Evolutionary conservation across 2,888 invertebrate genomes (phyloP).

Genomic region (Tiphia femorata): DNA sequence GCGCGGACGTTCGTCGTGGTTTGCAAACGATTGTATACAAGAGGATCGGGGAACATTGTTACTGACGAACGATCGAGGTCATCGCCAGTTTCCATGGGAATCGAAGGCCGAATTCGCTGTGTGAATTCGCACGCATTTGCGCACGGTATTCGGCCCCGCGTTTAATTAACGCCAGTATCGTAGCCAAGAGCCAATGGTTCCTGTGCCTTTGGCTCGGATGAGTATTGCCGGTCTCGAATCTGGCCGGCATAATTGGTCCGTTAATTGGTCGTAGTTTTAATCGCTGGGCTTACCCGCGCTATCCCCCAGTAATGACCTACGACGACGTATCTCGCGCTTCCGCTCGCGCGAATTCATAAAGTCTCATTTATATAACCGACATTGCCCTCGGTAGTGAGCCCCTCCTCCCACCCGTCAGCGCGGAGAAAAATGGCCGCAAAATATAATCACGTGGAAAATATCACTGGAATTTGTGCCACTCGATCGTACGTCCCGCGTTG

Average conservation of each 20-base stretch:
- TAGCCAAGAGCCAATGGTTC: slow-evolving; percentile 13
- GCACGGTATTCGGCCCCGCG: slow-evolving; percentile 22
- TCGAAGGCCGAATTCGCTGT: slow-evolving; percentile 20
- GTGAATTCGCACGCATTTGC: not conserved
- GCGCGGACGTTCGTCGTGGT: slow-evolving; percentile 6
- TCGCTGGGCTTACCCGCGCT: slow-evolving; percentile 23
- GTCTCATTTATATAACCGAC: too few species aligned
- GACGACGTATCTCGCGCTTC: too few species aligned
- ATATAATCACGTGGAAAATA: too few species aligned
- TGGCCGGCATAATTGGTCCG: slow-evolving; percentile 31
- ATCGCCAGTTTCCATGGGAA: slow-evolving; percentile 31
- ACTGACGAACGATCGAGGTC: slow-evolving; percentile 29
- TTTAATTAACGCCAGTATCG: slow-evolving; percentile 40
- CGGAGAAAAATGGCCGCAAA: too few species aligned
- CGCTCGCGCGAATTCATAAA: too few species aligned
- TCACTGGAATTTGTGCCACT: too few species aligned
- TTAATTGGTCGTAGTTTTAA: slow-evolving; percentile 36
- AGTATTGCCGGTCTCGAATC: slow-evolving; percentile 16
- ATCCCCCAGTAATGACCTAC: slow-evolving; percentile 15
- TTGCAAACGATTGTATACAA: slow-evolving; percentile 23
- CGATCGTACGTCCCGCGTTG: too few species aligned
- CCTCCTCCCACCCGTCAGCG: too few species aligned
- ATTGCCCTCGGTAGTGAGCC: too few species aligned
- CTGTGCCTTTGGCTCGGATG: slow-evolving; percentile 30
- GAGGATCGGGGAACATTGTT: slow-evolving; percentile 26